phyloP scores from a whole-genome alignment of 2,113 vertebrate genomes.

The Orientallactaga bullata region DNA sequence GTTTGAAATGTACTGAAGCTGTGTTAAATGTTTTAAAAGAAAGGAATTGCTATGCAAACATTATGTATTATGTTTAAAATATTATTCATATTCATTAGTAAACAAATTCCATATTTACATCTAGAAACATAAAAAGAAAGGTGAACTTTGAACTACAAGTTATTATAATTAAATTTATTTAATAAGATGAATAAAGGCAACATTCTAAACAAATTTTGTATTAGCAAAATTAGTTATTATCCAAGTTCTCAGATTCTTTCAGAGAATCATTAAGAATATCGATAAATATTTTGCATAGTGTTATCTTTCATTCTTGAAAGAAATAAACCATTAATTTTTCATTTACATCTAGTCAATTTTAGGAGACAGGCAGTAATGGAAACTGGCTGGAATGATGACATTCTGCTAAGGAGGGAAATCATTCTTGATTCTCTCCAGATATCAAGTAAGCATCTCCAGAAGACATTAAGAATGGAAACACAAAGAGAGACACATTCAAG shows the following conservation, averaged over 20 bases:
- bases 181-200: neutral
- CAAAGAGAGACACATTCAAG: neutral
- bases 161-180: neutral
- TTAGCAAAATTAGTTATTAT: neutral
- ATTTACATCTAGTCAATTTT: neutral
- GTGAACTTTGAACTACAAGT: too few relatives aligned
- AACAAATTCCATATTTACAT: too few relatives aligned
- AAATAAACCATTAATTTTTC: constrained; percentile 6
- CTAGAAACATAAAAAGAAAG: too few relatives aligned
- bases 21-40: neutral
- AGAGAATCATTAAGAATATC: neutral
- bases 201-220: neutral
- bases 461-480: neutral
- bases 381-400: neutral
- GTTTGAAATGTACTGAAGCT: neutral
- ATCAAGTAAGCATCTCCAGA: neutral
- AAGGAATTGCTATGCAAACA: neutral
- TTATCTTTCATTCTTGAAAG: neutral
- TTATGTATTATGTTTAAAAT: neutral
- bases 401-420: neutral
- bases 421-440: neutral
- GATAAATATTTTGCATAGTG: neutral
- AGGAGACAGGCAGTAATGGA: neutral
- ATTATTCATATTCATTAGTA: neutral
- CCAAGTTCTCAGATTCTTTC: neutral